A percentile compares a stretch with the other conserved stretches of the same genome.
phyloP scores from a whole-genome alignment of 2,797 vertebrate species.

The Amblyraja radiata region DNA sequence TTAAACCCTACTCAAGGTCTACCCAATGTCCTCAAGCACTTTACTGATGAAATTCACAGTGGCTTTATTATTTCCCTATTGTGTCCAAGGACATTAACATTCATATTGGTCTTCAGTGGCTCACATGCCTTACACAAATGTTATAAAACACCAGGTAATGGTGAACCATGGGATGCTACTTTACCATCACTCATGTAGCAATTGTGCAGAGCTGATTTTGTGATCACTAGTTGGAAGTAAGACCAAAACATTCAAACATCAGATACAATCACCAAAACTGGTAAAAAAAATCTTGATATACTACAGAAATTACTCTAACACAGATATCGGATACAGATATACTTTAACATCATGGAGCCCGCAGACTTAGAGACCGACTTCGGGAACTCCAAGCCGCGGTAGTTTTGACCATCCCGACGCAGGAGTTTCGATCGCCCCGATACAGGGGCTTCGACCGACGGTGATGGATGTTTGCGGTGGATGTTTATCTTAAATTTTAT shows the following conservation, averaged over 20 bases:
- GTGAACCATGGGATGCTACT: background rate
- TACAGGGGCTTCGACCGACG: no score
- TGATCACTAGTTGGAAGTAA: background rate
- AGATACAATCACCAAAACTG: background rate
- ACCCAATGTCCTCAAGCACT: background rate
- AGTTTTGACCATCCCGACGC: no score
- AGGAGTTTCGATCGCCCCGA: no score
- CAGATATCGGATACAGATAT: no score
- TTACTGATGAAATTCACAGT: background rate
- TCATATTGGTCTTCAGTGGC: no score
- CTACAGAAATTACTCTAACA: background rate
- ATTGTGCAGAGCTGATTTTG: background rate
- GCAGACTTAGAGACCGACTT: no score
- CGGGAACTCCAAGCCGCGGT: no score
- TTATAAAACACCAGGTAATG: background rate
- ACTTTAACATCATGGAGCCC: no score
- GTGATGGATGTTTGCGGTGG: no score
- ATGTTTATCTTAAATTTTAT: no score
- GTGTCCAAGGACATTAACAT: background rate
- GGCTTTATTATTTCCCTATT: background rate
- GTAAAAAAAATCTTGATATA: background rate
- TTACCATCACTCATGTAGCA: background rate
- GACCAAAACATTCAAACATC: background rate
- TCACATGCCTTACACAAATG: background rate
- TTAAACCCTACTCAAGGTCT: background rate